Evolutionary conservation across 2,888 invertebrate genomes (phyloP).

Genomic region (Bruchidius siliquastri): DNA sequence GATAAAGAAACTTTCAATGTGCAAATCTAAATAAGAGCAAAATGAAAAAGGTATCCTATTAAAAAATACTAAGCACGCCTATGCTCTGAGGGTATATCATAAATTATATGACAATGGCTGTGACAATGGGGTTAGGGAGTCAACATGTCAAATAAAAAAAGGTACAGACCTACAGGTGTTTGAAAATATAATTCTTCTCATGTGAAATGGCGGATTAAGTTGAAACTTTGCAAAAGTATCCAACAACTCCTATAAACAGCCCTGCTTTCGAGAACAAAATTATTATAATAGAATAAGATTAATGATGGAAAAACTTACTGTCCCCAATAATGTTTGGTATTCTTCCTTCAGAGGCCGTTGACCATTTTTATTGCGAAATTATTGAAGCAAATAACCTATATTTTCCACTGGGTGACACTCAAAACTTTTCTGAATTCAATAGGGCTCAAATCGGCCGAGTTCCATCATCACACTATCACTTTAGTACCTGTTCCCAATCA

Average conservation of each 20-base stretch:
- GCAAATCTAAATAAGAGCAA: background rate
- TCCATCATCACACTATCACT: background rate
- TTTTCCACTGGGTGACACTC: slow-evolving; percentile 10
- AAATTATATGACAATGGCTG: background rate
- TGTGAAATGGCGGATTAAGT: too few relatives aligned
- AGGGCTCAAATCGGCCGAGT: background rate
- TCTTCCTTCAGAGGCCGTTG: slow-evolving; percentile 1
- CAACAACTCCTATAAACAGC: background rate
- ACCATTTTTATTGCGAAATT: slow-evolving; percentile 22
- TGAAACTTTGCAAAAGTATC: background rate
- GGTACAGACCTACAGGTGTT: background rate
- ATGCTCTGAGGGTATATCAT: background rate
- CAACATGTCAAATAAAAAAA: background rate
- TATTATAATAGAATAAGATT: background rate
- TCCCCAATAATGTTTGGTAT: background rate
- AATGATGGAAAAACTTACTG: background rate
- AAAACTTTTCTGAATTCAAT: slow-evolving; percentile 8
- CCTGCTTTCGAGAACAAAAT: background rate
- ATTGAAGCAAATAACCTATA: slow-evolving; percentile 15
- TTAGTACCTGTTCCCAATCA: background rate
- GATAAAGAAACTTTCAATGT: background rate
- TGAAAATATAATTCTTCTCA: too few relatives aligned
- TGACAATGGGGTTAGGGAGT: background rate
- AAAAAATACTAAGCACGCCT: background rate
- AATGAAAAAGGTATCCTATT: background rate